A percentile compares a stretch with the other conserved stretches of the same genome.
These are phyloP conservation scores for Diglossa cyanea DNA, from an alignment of 2,797 vertebrate genomes.

Conservation along the genomic window DNA sequence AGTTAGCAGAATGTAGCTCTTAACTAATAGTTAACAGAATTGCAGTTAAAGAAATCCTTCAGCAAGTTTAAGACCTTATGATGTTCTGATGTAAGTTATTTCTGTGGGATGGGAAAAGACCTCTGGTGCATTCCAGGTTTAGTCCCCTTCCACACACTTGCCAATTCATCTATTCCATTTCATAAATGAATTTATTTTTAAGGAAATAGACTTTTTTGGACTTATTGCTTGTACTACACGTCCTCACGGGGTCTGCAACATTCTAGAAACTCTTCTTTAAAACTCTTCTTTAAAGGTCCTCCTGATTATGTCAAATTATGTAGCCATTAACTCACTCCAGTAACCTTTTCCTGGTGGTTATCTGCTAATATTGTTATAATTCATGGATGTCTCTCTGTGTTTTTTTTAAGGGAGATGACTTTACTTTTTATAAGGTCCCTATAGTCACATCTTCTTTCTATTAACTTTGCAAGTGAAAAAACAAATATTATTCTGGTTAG, in stretches of 20 bases:
- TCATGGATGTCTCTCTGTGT: not conserved
- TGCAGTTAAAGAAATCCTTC: not conserved
- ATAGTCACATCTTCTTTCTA: not conserved
- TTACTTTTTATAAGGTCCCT: not conserved
- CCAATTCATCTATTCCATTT: not conserved
- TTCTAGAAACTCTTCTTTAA: not conserved
- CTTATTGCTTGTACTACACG: rapidly evolving
- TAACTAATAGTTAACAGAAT: not conserved
- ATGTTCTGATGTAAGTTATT: not conserved
- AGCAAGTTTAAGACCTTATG: not conserved
- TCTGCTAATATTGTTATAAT: not conserved
- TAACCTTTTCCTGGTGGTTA: not conserved
- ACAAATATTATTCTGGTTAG: not conserved
- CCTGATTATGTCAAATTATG: not conserved
- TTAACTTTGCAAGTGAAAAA: not conserved
- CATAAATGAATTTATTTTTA: not conserved
- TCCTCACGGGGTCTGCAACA: not conserved
- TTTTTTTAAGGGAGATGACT: not conserved
- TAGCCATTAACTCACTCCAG: not conserved
- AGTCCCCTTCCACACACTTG: not conserved
- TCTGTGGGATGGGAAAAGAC: not conserved
- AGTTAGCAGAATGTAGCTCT: not conserved
- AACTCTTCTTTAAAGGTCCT: not conserved
- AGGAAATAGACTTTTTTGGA: not conserved
- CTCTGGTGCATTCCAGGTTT: not conserved